Base-by-base conservation (phyloP, 2,888 invertebrate genomes). In the Drosophila mimetica region DNA sequence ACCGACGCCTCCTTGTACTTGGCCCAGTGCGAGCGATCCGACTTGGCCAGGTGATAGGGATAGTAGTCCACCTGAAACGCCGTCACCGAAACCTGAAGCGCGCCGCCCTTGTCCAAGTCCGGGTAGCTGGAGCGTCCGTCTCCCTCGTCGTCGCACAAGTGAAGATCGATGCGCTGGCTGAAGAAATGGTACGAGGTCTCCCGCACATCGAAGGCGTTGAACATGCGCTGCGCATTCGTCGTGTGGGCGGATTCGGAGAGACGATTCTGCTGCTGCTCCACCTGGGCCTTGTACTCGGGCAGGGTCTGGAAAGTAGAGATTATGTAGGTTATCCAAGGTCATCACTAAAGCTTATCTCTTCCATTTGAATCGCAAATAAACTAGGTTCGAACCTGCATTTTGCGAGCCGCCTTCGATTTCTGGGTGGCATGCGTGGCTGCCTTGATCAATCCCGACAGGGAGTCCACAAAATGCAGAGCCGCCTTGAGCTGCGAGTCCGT, bases 151-250 rank as follows among this genome's bases (percentile, higher is more conserved):
- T 99, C 99, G 90, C 98, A 98, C 34, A 99, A 93, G 92, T 99
- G 99, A 67, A 99, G 93, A 92, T 99, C 98, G 86, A 99, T 97
- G 87, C 97, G 94, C 73, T 97, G 97, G 61, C 97, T 97, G 52
- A 96, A 94, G 90, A 99, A 95, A 92, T 99, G 99, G 93, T 99
- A 98, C 0, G 99, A 99, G 0, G 99, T 99, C 92, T 99, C 99
- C 0, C 96, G 93, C n/a, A 99, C 97, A 93, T 99, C 98, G 91
- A 96, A 97, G 48, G 94, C 94, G 30, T 95, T 94, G 92, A 98
- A 98, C 91, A 96, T 93, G 76, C 95, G 94, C 61, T 93, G 93
- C 0, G 90, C 88, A 20, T 89, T 83, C 5, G 90, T 82, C 25
- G 82, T 61, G 89, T 92, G 71, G 90, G 93, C 71, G 90, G 92